These are phyloP conservation scores for Tyto alba DNA, from an alignment of 2,113 vertebrate genomes.

Conservation along the genomic window DNA sequence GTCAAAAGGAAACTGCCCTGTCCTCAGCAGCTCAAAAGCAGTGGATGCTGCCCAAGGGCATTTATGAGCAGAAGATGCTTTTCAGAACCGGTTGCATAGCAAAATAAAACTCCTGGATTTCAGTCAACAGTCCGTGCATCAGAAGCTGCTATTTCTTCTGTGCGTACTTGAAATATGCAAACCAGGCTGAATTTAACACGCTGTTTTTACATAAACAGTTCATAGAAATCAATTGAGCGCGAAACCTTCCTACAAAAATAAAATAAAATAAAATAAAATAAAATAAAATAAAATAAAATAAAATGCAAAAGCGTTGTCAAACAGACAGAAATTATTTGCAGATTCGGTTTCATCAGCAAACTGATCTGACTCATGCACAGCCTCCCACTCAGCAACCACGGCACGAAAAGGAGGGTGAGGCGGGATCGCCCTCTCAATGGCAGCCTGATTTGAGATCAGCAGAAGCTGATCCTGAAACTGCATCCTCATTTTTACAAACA, in stretches of 20 bases:
- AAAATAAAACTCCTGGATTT: background rate
- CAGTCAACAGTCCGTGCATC: accelerated
- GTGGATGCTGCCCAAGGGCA: too few relatives aligned
- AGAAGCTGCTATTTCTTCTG: background rate
- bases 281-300: too few relatives aligned
- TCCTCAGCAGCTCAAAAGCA: background rate
- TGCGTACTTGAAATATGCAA: background rate
- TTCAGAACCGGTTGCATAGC: background rate
- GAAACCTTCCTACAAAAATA: background rate
- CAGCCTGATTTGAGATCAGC: background rate
- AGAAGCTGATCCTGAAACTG: background rate
- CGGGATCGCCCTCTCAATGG: background rate
- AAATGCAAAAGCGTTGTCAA: background rate
- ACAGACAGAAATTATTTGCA: background rate
- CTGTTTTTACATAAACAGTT: background rate
- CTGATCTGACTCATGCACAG: accelerated
- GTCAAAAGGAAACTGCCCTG: accelerated
- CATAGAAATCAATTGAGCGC: accelerated
- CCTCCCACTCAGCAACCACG: background rate
- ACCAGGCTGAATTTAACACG: background rate
- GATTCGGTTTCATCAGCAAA: background rate
- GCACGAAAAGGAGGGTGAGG: background rate
- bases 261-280: too few relatives aligned
- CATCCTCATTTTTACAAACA: background rate
- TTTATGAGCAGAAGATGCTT: background rate